Evolutionary conservation across 2,113 vertebrate genomes (phyloP).

Genomic region (Orientallactaga bullata): DNA sequence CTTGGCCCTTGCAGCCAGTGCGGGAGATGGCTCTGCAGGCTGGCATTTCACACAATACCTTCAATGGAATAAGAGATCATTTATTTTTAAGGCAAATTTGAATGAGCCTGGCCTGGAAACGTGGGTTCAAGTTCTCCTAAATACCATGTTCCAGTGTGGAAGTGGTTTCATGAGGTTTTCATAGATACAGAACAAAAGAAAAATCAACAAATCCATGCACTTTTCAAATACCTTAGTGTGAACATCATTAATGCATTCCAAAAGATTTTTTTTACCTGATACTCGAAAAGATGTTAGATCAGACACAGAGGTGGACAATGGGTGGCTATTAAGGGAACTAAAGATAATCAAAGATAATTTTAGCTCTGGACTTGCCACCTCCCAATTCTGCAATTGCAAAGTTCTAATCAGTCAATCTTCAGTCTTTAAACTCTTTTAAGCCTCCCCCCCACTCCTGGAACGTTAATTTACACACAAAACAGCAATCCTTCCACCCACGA

Average conservation of each 20-base stretch:
- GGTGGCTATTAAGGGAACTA: background rate
- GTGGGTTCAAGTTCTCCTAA: background rate
- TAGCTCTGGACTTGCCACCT: background rate
- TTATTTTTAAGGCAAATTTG: background rate
- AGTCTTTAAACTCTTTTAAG: background rate
- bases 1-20: background rate
- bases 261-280: background rate
- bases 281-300: background rate
- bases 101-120: too few relatives aligned
- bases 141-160: background rate
- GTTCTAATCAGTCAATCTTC: background rate
- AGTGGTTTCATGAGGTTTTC: background rate
- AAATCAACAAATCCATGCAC: too few relatives aligned
- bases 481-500: background rate
- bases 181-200: background rate
- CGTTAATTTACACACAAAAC: background rate
- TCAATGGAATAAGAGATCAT: background rate
- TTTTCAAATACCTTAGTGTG: background rate
- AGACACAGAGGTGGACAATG: background rate
- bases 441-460: background rate
- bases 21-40: background rate
- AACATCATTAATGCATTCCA: background rate
- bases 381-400: too few relatives aligned
- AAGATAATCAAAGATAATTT: background rate
- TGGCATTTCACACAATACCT: background rate